Percentiles rank a stretch among this genome's conserved stretches.
These are phyloP conservation scores for Telmatherina bonti DNA, from an alignment of 2,797 vertebrate genomes.

Conservation along the genomic window DNA sequence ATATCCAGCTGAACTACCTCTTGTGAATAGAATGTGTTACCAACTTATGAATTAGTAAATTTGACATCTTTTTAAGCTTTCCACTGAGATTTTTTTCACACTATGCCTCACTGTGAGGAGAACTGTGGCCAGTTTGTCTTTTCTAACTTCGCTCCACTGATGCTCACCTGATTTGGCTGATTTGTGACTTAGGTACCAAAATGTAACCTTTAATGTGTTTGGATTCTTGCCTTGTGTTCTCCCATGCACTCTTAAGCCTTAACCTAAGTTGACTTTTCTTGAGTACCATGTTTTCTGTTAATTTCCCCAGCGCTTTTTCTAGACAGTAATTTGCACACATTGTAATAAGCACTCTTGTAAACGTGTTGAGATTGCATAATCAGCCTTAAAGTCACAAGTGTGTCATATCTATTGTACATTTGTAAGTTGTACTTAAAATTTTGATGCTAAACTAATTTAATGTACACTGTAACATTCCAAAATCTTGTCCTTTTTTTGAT, in stretches of 20 bases:
- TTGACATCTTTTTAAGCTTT: slow-evolving; percentile 59
- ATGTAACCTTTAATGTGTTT: slow-evolving; percentile 42
- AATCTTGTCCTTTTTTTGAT: slow-evolving; percentile 62
- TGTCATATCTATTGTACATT: slow-evolving; percentile 63
- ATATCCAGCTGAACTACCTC: slow-evolving; percentile 83
- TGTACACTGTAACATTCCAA: slow-evolving; percentile 80
- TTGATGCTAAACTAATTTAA: slow-evolving; percentile 75
- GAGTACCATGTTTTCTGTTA: slow-evolving; percentile 54
- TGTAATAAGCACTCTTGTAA: slow-evolving; percentile 59
- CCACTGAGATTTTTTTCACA: slow-evolving; percentile 48
- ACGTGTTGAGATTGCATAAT: slow-evolving; percentile 66
- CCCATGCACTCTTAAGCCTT: slow-evolving; percentile 74
- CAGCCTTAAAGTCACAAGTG: slow-evolving; percentile 76
- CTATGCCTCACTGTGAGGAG: slow-evolving; percentile 50
- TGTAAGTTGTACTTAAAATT: slow-evolving; percentile 72
- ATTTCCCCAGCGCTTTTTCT: slow-evolving; percentile 52
- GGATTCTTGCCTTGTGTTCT: slow-evolving; percentile 65
- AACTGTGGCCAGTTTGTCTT: slow-evolving; percentile 30
- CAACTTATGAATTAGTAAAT: slow-evolving; percentile 62
- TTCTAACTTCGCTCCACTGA: slow-evolving; percentile 37
- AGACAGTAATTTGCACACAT: slow-evolving; percentile 63
- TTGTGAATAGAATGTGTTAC: slow-evolving; percentile 77
- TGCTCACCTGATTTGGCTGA: slow-evolving; percentile 23
- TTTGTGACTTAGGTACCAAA: slow-evolving; percentile 46
- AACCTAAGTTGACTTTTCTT: slow-evolving; percentile 61